Base-by-base conservation (phyloP, 2,113 vertebrate genomes). In the Pomatostomus ruficeps region DNA sequence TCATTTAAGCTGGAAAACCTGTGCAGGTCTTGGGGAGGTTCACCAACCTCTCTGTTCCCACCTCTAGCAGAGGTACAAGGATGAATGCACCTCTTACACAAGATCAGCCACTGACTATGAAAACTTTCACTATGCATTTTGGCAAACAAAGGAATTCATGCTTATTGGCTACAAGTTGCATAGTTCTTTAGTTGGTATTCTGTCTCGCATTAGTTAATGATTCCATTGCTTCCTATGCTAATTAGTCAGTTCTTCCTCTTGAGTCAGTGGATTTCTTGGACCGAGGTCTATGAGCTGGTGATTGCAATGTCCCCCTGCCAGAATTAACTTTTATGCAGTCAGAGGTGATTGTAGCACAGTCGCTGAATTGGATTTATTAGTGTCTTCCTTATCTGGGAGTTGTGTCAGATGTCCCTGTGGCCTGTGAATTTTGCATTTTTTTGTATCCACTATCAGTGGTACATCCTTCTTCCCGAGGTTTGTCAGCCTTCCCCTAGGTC, bases 61-160 rank as follows among this genome's bases (percentile, higher is more conserved):
- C 4, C 2, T 29, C 16, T 17, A 14, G 36, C 10, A 43, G 25
- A 35, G 20, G 4, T 2, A 3, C 2, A 10, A 14, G 21, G 31
- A 5, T 11, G 18, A 23, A 40, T 26, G 40, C 12, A 26, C 14
- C 14, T 67, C 6, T 43, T 35, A 25, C 10, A 35, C 42, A 42
- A 31, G 36, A 25, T 74, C 16, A 43, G 38, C 38, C 46, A 26
- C 33, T n/a, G 29, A 35, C 29, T 58, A 9, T 38, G 22, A 19
- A 51, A 26, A 2, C 10, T 51, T 38, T 51, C 52, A 33, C 6
- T 8, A 5, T 42, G 22, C 4, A 1, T 45, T 76, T 43, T 52
- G 42, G 72, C 38, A 52, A 36, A 59, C 4, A 48, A 35, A 42
- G 29, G 17, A 67, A 33, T 67, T 19, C 3, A 8, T 59, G 22